A percentile compares a stretch with the other conserved stretches of the same genome.
phyloP scores from a whole-genome alignment of 2,113 vertebrate species.

The Clinocottus analis region DNA sequence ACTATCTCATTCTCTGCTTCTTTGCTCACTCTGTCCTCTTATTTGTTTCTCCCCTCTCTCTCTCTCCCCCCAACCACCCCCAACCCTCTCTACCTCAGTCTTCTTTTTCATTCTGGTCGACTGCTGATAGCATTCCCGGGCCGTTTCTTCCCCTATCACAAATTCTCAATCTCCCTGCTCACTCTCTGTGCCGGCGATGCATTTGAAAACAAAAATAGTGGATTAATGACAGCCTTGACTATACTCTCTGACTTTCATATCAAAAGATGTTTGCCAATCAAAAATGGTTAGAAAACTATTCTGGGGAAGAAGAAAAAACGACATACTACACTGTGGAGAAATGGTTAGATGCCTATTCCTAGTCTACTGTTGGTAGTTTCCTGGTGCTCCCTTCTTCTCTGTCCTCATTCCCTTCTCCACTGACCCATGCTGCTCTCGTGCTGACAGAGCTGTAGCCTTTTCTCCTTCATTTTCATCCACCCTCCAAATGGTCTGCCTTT shows the following conservation, averaged over 20 bases:
- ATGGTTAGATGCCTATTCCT: neutral
- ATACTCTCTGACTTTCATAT: conserved; percentile 37
- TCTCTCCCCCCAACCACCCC: neutral
- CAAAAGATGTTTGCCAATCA: conserved; percentile 18
- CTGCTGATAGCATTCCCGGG: conserved; percentile 45
- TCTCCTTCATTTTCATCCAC: conserved; percentile 36
- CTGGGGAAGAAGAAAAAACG: neutral
- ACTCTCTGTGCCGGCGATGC: neutral
- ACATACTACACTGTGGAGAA: neutral
- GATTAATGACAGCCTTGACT: conserved; percentile 28
- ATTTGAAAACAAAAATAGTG: conserved; percentile 27
- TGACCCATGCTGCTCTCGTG: conserved; percentile 20
- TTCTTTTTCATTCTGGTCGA: conserved; percentile 42
- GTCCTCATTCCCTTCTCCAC: conserved; percentile 14
- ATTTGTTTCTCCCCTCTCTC: conserved; percentile 49
- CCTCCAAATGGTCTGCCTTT: conserved; percentile 29
- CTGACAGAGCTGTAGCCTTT: conserved; percentile 2
- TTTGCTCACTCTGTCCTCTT: conserved; percentile 32
- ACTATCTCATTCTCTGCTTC: conserved; percentile 50
- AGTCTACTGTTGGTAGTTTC: neutral
- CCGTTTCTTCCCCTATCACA: conserved; percentile 37
- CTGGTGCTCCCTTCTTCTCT: neutral
- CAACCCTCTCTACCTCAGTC: neutral
- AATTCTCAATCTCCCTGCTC: conserved; percentile 43
- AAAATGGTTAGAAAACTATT: conserved; percentile 28